Evolutionary conservation across 2,888 invertebrate species (phyloP).

Genomic region (Pollenia labialis): DNA sequence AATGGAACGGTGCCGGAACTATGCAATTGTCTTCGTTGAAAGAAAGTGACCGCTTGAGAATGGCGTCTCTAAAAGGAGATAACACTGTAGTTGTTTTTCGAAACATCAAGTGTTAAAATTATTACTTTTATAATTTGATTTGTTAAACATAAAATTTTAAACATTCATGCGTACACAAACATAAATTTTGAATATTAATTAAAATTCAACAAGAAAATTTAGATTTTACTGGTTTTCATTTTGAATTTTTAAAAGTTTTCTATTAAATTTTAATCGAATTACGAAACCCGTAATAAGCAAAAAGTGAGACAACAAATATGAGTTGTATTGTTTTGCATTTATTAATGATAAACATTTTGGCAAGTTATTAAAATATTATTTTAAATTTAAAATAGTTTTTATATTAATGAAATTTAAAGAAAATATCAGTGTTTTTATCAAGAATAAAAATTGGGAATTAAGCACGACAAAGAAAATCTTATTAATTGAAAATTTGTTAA

Average conservation of each 20-base stretch:
- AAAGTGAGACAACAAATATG: neutral
- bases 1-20: too few species aligned
- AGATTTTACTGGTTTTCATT: neutral
- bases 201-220: slow-evolving; percentile 27
- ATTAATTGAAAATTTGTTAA: too few species aligned
- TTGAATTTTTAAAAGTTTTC: neutral
- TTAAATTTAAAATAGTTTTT: too few species aligned
- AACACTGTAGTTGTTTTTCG: neutral
- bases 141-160: slow-evolving; percentile 5
- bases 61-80: too few species aligned
- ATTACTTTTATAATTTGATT: slow-evolving; percentile 24
- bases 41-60: too few species aligned
- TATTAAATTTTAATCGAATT: neutral
- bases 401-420: too few species aligned
- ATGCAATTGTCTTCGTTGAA: too few species aligned
- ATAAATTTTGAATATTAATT: slow-evolving; percentile 54
- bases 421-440: too few species aligned
- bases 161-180: neutral
- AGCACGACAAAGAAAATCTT: too few species aligned
- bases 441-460: too few species aligned
- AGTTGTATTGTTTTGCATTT: neutral
- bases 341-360: too few species aligned
- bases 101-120: slow-evolving; percentile 15
- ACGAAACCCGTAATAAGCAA: slow-evolving; percentile 3
- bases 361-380: too few species aligned